These are phyloP conservation scores for Patagioenas fasciata DNA, from an alignment of 2,113 vertebrate genomes.

Conservation along the genomic window DNA sequence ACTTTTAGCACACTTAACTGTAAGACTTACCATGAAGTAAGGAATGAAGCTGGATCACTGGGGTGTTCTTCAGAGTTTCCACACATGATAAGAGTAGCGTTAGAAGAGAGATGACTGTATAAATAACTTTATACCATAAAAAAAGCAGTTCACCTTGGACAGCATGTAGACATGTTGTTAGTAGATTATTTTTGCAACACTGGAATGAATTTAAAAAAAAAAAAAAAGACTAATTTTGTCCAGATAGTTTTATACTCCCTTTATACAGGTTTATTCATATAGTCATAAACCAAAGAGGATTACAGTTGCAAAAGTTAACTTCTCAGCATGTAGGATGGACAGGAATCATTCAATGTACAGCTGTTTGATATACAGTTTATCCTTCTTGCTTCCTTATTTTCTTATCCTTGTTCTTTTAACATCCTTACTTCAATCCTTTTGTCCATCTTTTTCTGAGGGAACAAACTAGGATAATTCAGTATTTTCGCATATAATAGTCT, in stretches of 20 bases:
- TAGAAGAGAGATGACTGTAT: fast-evolving
- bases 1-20: background rate
- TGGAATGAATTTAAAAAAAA: background rate
- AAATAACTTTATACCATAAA: background rate
- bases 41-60: background rate
- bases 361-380: background rate
- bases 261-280: background rate
- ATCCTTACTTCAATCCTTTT: background rate
- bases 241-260: background rate
- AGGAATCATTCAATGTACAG: background rate
- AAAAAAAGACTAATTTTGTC: background rate
- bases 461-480: background rate
- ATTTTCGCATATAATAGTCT: background rate
- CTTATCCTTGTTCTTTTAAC: background rate
- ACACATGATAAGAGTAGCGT: background rate
- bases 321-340: background rate
- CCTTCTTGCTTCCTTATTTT: background rate
- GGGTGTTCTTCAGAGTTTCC: background rate
- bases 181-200: background rate
- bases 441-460: background rate
- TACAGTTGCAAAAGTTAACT: background rate
- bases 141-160: background rate
- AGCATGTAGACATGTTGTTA: background rate
- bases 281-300: background rate
- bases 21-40: background rate